These are phyloP conservation scores for Opisthograptis luteolata DNA, from an alignment of 2,888 invertebrate genomes.

Conservation along the genomic window DNA sequence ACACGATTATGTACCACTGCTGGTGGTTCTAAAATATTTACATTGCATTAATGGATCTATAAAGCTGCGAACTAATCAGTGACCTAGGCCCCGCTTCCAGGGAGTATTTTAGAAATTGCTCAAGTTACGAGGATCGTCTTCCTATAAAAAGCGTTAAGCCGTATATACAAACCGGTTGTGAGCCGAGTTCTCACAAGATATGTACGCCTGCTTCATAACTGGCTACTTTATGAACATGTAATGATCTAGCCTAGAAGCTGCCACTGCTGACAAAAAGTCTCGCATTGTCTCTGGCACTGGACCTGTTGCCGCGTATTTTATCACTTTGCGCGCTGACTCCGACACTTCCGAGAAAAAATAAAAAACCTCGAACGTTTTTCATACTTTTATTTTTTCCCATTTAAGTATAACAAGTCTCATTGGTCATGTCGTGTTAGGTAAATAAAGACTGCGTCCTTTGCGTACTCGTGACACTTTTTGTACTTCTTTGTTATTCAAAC, in stretches of 20 bases:
- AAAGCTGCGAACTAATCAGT: conserved; percentile 20
- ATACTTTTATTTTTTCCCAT: conserved; percentile 33
- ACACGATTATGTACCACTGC: conserved; percentile 35
- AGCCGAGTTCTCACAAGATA: conserved; percentile 66
- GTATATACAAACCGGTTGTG: conserved; percentile 68
- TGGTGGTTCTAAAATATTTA: conserved; percentile 40
- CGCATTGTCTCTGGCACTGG: conserved; percentile 67
- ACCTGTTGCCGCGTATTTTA: conserved; percentile 71
- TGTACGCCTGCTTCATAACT: conserved; percentile 73
- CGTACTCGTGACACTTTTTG: conserved; percentile 44
- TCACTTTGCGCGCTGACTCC: conserved; percentile 60
- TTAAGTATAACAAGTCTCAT: conserved; percentile 35
- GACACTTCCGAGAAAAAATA: conserved; percentile 63
- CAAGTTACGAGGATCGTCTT: conserved; percentile 58
- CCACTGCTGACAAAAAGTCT: conserved; percentile 70
- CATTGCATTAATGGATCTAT: conserved; percentile 17
- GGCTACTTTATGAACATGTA: conserved; percentile 81
- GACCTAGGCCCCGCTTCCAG: conserved; percentile 40
- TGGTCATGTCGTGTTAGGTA: conserved; percentile 43
- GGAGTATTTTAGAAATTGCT: conserved; percentile 54
- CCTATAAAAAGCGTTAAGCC: conserved; percentile 69
- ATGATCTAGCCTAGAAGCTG: conserved; percentile 77
- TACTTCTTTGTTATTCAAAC: conserved; percentile 40
- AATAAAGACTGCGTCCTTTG: conserved; percentile 36
- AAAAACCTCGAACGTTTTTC: conserved; percentile 34